A percentile compares a stretch with the other conserved stretches of the same genome.
phyloP scores from a whole-genome alignment of 1,140 invertebrate species.

The Heterodera schachtii region DNA sequence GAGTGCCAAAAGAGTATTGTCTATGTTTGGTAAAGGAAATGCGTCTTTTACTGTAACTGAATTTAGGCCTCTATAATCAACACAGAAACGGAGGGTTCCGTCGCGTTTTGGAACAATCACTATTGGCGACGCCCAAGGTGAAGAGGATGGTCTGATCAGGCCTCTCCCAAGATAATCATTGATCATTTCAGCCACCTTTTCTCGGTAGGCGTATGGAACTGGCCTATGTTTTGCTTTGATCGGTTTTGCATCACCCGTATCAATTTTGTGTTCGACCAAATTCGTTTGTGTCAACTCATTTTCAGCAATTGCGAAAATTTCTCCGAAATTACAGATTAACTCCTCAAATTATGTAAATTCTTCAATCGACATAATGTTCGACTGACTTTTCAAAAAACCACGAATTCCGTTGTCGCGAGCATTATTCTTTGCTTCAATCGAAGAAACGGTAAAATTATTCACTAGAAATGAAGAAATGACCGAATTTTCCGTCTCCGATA shows the following conservation, averaged over 20 bases:
- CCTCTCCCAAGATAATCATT: constrained; percentile 4
- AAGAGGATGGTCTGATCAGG: constrained; percentile 41
- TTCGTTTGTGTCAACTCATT: constrained; percentile 3
- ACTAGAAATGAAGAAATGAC: no score
- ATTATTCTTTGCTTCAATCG: no score
- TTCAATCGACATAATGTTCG: not conserved
- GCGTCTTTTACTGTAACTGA: constrained; percentile 66
- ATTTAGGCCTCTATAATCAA: constrained; percentile 69
- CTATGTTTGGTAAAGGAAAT: constrained; percentile 67
- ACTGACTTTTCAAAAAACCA: no score
- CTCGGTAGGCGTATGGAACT: constrained; percentile 9
- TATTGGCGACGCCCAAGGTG: constrained; percentile 68
- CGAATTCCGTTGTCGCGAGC: not conserved
- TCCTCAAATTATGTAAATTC: not conserved
- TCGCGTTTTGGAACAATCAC: constrained; percentile 70
- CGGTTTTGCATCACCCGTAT: not conserved
- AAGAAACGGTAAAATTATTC: no score
- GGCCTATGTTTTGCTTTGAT: not conserved
- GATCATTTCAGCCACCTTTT: constrained; percentile 8
- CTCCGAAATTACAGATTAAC: not conserved
- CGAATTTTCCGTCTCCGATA: no score
- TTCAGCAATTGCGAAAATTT: constrained; percentile 7
- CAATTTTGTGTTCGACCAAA: not conserved
- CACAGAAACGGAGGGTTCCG: constrained; percentile 66
- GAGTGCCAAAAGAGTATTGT: no score